A percentile compares a stretch with the other conserved stretches of the same genome.
phyloP scores from a whole-genome alignment of 92 coral and sea anemone species.

The Bergia sp. region DNA sequence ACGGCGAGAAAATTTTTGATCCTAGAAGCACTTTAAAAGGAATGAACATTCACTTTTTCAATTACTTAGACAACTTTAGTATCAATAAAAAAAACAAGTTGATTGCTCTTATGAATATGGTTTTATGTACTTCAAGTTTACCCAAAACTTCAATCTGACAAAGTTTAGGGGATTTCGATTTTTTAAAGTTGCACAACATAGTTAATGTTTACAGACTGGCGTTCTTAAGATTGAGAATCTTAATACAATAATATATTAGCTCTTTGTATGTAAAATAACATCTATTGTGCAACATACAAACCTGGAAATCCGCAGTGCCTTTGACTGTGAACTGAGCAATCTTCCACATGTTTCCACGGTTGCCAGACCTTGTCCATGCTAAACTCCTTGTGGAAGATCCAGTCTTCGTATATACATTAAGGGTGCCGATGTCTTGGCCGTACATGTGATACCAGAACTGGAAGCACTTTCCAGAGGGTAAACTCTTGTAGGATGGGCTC shows the following conservation, averaged over 20 bases:
- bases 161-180: no score
- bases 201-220: no score
- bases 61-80: no score
- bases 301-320: conserved; percentile 63
- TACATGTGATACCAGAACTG: conserved; percentile 97
- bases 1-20: no score
- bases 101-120: no score
- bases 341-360: conserved; percentile 85
- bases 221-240: no score
- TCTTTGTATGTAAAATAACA: not conserved
- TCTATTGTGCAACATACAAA: conserved; percentile 22
- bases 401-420: conserved; percentile 62
- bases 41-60: no score
- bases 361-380: conserved; percentile 72
- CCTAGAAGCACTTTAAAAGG: no score
- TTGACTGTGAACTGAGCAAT: conserved; percentile 71
- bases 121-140: no score
- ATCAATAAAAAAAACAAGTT: no score
- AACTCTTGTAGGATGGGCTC: conserved; percentile 69
- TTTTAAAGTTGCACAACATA: no score
- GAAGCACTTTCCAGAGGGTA: conserved; percentile 78
- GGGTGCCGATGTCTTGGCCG: conserved; percentile 73
- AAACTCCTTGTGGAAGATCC: conserved; percentile 14
- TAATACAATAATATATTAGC: not conserved
- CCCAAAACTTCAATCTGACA: no score